phyloP scores from a whole-genome alignment of 1,140 invertebrate genomes.

The Trachelipus rathkii region DNA sequence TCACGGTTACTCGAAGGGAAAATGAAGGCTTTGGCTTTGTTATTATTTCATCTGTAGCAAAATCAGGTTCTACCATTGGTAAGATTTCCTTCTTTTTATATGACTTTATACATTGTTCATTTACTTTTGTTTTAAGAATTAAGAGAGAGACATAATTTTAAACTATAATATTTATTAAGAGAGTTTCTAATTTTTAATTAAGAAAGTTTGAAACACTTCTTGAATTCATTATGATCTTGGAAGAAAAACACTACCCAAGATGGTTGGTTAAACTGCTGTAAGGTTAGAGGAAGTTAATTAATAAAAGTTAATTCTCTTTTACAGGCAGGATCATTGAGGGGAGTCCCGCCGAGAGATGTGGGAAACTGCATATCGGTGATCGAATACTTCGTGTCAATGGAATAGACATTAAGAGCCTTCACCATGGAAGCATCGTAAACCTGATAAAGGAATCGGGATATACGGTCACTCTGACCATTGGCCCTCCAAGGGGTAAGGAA shows the following conservation, averaged over 20 bases:
- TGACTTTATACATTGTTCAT: too few relatives aligned
- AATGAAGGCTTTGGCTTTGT: conserved; percentile 98
- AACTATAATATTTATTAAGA: too few relatives aligned
- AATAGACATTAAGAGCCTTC: conserved; percentile 81
- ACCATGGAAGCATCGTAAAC: conserved; percentile 95
- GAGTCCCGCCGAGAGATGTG: conserved; percentile 90
- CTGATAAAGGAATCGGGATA: conserved; percentile 86
- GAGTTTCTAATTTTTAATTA: too few relatives aligned
- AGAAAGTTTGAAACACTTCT: too few relatives aligned
- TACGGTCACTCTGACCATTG: conserved; percentile 83
- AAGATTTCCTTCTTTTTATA: conserved; percentile 4
- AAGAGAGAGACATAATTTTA: too few relatives aligned
- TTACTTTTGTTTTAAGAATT: too few relatives aligned
- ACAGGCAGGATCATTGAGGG: conserved; percentile 59
- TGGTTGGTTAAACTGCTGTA: too few relatives aligned
- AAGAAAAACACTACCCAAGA: too few relatives aligned
- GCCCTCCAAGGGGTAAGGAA: conserved; percentile 59
- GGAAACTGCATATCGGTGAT: conserved; percentile 85
- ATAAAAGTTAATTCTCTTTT: background rate
- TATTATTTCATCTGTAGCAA: conserved; percentile 93
- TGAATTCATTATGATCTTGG: too few relatives aligned
- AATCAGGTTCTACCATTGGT: conserved; percentile 90
- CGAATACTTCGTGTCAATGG: conserved; percentile 94
- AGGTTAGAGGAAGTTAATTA: too few relatives aligned
- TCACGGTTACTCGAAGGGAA: conserved; percentile 81